Base-by-base conservation (phyloP, 2,113 vertebrate genomes). In the Gopherus evgoodei region DNA sequence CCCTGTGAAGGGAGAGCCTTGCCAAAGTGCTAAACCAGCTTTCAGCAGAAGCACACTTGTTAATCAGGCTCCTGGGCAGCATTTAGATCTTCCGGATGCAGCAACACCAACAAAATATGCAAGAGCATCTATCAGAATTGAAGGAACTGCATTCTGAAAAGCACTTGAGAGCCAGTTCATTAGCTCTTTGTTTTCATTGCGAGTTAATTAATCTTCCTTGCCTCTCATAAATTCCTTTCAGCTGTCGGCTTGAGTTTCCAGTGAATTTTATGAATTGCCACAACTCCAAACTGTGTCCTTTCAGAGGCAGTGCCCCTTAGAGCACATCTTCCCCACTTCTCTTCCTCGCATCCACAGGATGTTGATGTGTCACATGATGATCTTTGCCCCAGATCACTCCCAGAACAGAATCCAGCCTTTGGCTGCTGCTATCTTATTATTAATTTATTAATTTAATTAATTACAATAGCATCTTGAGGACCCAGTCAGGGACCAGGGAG, bases 91-190 rank as follows among this genome's bases (percentile, higher is more conserved):
- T 91, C 17, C 42, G 38, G 94, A 80, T 7, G 80, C 82, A 57
- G 38, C 83, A 81, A 25, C 31, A 38, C 38, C 25, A 84, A n/a
- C 81, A 80, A 93, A 96, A 96, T 69, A 82, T 0, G 12, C 87
- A 88, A 80, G 93, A 89, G 35, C 22, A 72, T 88, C 81, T 95
- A 53, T 83, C 53, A 13, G 29, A 91, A 88, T 78, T 72, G 42
- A 93, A 88, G 92, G 29, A 21, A 69, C 76, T 86, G 38, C 13
- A 17, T 90, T 44, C 83, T 94, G 84, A 88, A 94, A 90, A 95
- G 6, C 50, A 42, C 83, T 86, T 79, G 50, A 93, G 38, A 94
- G 8, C 2, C 16, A 81, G 27, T 90, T 95, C 72, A 52, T 91
- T 93, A 85, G 50, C 13, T 72, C 69, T 90, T 94, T 49, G 65